Percentiles rank a stretch among this genome's conserved stretches.
Conservation (phyloP, 2,888 invertebrate species). For the Syritta pipiens region DNA sequence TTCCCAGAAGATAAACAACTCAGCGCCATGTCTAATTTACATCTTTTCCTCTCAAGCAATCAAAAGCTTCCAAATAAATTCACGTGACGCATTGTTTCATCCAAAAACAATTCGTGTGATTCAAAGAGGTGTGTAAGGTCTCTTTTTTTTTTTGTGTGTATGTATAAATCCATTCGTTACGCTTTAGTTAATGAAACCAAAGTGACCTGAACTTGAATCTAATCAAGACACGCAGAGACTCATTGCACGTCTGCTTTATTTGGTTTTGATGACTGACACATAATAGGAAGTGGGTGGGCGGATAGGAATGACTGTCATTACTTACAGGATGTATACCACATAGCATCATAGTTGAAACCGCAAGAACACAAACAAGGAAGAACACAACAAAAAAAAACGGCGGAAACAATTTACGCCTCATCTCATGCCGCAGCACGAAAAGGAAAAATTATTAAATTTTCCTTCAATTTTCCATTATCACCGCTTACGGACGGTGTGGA, state of each 20-base stretch:
- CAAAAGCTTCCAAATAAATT: slow-evolving; percentile 11
- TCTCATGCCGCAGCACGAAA: slow-evolving; percentile 17
- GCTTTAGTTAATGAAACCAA: slow-evolving; percentile 15
- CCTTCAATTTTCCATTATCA: slow-evolving; percentile 31
- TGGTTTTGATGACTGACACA: background rate
- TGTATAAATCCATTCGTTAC: slow-evolving; percentile 2
- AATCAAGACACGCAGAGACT: too few species aligned
- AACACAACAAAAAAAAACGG: background rate
- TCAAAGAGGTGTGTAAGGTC: background rate
- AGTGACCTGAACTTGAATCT: too few species aligned
- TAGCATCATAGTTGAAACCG: background rate
- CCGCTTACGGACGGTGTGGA: background rate
- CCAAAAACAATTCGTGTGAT: slow-evolving; percentile 39
- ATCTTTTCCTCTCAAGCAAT: background rate
- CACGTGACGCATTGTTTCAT: slow-evolving; percentile 6
- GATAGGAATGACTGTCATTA: background rate
- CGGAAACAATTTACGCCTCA: slow-evolving; percentile 44
- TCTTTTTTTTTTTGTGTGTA: background rate
- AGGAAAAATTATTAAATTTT: slow-evolving; percentile 31
- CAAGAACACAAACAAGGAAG: background rate
- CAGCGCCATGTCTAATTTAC: background rate
- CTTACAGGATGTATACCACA: slow-evolving; percentile 5
- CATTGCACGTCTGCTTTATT: too few species aligned
- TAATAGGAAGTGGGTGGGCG: background rate
- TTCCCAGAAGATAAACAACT: slow-evolving; percentile 1